Evolutionary conservation across 2,113 vertebrate species (phyloP), one percentile per base, ranked within the genome.

Genomic region (Kobus ellipsiprymnus): DNA sequence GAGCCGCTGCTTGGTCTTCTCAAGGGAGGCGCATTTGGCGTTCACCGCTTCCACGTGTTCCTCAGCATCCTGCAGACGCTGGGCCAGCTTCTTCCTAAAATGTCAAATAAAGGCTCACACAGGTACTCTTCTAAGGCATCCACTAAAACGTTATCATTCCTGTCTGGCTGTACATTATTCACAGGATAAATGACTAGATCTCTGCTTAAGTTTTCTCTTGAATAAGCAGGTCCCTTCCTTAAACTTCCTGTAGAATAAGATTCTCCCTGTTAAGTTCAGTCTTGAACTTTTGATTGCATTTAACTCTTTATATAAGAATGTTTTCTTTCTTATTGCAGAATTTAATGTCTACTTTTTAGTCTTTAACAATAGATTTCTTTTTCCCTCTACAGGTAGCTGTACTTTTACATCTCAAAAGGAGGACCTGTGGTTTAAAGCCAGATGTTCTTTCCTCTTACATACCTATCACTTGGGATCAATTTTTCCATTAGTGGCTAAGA

Each of bases 11-110:
- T 99, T 99, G 0, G 99, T 99, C 98, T 99, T 99, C 96, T 99
- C 99, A 90, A 99, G 97, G 87, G 99, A 99, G 59, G 99, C 99
- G 62, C 99, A 99, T 94, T 99, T 99, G 91, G 99, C 99, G 5
- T 99, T 99, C 82, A 99, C 98, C 0, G 99, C 99, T 95, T 99
- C 99, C 0, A 98, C 98, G 0, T 98, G 98, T 60, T 99, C 99
- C 94, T 99, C 99, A 80, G 99, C 99, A 36, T 99, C 99, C 92
- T 99, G 99, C 12, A 99, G 99, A 16, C 99, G 99, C 98, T 99
- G 99, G 55, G 99, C 99, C 82, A 99, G 89, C 83, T 98, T 96
- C 96, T 98, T 98, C 71, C 97, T 98, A 23, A 40, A 81, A 82
- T 86, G 46, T 80, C 55, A 96, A 83, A 57, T 60, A 64, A 74